phyloP scores from a whole-genome alignment of 30 jellyfish, hydroid and myxozoan genomes.

The Pseudorhiza aurosa region DNA sequence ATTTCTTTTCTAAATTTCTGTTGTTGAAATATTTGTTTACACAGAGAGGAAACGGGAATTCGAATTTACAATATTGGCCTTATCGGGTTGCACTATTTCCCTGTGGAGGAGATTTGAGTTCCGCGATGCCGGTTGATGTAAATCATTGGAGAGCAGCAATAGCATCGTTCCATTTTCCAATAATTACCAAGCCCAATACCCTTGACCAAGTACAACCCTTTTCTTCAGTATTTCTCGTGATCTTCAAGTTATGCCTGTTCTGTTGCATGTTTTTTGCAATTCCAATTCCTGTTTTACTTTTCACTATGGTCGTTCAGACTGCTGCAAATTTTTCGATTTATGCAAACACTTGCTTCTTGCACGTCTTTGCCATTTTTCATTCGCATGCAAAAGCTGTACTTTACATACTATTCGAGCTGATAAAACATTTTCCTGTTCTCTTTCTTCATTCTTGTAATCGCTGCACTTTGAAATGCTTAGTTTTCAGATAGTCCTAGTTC shows the following conservation, averaged over 20 bases:
- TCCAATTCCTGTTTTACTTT: conserved; percentile 26
- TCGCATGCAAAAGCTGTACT: conserved; percentile 43
- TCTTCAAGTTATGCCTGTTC: conserved; percentile 36
- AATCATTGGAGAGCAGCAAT: conserved; percentile 49
- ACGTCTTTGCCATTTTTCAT: conserved; percentile 32
- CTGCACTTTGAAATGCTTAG: conserved; percentile 29
- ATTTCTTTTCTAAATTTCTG: conserved; percentile 1
- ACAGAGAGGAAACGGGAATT: conserved; percentile 5
- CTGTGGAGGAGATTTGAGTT: conserved; percentile 31
- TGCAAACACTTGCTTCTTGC: conserved; percentile 53
- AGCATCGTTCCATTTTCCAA: conserved; percentile 34
- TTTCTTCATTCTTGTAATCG: conserved; percentile 16
- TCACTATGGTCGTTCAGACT: conserved; percentile 39
- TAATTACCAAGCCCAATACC: not conserved
- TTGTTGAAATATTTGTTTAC: not conserved
- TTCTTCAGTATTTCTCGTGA: conserved; percentile 7
- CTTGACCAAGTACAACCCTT: conserved; percentile 16
- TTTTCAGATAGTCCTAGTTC: conserved; percentile 28
- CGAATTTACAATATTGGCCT: conserved; percentile 3
- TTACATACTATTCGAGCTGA: conserved; percentile 43
- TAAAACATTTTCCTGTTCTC: conserved; percentile 34
- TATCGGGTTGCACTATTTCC: conserved; percentile 25
- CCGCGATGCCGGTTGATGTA: conserved; percentile 51
- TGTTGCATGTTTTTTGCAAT: conserved; percentile 23
- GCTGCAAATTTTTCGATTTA: conserved; percentile 27